A percentile compares a stretch with the other conserved stretches of the same genome.
Conservation (phyloP, 2,113 vertebrate species). For the Takifugu bimaculatus region DNA sequence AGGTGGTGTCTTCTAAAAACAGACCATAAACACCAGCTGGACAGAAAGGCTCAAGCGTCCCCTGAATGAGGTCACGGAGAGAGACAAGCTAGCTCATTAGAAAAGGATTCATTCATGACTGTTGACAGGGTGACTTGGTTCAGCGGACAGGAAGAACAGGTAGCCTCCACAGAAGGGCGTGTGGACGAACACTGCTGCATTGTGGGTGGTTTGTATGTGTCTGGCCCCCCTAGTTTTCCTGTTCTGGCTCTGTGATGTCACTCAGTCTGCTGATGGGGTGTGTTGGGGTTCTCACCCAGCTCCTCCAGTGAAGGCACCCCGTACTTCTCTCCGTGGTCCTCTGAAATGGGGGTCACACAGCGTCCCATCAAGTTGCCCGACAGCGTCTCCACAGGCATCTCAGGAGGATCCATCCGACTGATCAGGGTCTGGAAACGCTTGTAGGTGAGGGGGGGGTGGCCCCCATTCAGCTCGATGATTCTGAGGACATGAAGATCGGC, state of each 20-base stretch:
- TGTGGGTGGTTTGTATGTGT: not conserved
- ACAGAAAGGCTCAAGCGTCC: too few relatives aligned
- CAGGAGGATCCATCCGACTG: constrained; percentile 74
- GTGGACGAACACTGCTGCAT: not conserved
- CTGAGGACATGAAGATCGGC: constrained; percentile 31
- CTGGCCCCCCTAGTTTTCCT: not conserved
- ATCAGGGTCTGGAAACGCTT: constrained; percentile 79
- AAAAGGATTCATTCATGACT: too few relatives aligned
- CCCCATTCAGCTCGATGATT: constrained; percentile 75
- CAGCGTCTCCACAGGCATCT: constrained; percentile 71
- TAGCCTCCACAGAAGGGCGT: too few relatives aligned
- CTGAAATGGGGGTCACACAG: constrained; percentile 70
- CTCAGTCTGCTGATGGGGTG: too few relatives aligned
- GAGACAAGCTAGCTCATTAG: too few relatives aligned
- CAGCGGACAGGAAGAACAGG: too few relatives aligned
- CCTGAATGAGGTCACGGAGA: too few relatives aligned
- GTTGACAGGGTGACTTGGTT: too few relatives aligned
- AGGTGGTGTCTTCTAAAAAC: constrained; percentile 5
- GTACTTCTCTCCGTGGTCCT: constrained; percentile 76
- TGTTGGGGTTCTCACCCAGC: constrained; percentile 60
- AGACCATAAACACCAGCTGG: not conserved
- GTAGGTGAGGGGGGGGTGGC: constrained; percentile 77
- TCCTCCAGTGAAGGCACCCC: constrained; percentile 78
- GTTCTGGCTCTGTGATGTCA: too few relatives aligned
- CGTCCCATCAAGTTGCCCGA: constrained; percentile 66